Conservation (phyloP, 2,113 vertebrate species). For the Lepus timidus region DNA sequence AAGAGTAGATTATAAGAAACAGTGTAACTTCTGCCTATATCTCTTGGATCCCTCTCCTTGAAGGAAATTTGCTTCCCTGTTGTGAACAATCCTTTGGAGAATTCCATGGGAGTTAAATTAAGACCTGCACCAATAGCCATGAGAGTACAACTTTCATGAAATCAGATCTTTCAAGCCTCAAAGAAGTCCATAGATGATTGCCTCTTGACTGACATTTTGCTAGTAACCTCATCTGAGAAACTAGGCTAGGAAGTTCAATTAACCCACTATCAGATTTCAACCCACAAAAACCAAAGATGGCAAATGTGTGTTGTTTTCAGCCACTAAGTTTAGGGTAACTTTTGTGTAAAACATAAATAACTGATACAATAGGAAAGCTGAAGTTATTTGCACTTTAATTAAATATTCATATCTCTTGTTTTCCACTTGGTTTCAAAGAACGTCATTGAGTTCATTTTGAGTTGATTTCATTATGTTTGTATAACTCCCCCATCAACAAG, state of each 20-base stretch:
- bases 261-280: not conserved
- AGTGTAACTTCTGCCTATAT: not conserved
- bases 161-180: not conserved
- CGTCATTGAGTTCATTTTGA: not conserved
- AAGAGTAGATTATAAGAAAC: not conserved
- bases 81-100: not conserved
- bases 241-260: not conserved
- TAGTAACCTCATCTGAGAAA: not conserved
- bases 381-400: not conserved
- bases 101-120: not conserved
- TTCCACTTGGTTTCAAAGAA: not conserved
- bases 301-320: not conserved
- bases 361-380: not conserved
- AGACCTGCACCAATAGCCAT: not conserved
- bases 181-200: not conserved
- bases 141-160: not conserved
- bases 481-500: not conserved
- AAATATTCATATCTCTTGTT: not conserved
- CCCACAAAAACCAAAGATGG: not conserved
- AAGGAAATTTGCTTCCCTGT: accelerated
- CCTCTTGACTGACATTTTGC: not conserved
- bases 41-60: not conserved
- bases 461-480: not conserved
- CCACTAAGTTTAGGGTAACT: not conserved
- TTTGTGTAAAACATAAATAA: not conserved